Conservation (phyloP, 2,113 vertebrate genomes). For the Canis aureus region DNA sequence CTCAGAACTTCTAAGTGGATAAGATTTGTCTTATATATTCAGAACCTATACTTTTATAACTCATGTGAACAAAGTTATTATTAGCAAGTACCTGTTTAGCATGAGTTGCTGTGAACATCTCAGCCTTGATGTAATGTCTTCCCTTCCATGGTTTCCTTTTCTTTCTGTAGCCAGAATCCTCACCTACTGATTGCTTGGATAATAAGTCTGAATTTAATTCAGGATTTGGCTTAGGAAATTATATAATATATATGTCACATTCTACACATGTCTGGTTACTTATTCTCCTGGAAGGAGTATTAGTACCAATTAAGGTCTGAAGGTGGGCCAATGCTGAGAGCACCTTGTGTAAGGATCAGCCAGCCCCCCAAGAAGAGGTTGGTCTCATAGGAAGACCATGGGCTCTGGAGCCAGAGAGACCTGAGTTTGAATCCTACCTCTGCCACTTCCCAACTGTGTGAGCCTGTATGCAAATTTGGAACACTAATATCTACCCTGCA, state of each 20-base stretch:
- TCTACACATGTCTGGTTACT: not conserved
- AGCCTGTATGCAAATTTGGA: not conserved
- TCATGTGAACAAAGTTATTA: slow-evolving; percentile 58
- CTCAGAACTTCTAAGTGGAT: slow-evolving; percentile 17
- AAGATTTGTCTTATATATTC: slow-evolving; percentile 18
- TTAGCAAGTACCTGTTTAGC: slow-evolving; percentile 46
- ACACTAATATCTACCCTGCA: not conserved
- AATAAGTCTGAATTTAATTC: slow-evolving; percentile 23
- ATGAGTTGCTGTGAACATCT: slow-evolving; percentile 21
- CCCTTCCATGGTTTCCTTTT: not conserved
- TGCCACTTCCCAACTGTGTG: not conserved
- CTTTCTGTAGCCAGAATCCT: slow-evolving; percentile 14
- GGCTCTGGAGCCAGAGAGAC: not conserved
- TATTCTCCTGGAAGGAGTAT: not conserved
- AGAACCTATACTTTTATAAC: slow-evolving; percentile 21
- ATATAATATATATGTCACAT: not conserved
- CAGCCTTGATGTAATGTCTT: slow-evolving; percentile 34
- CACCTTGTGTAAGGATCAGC: not conserved
- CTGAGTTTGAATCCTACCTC: not conserved
- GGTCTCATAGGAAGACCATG: not conserved
- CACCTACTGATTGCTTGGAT: not conserved
- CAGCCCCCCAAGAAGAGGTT: not conserved
- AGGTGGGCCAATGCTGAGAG: not conserved
- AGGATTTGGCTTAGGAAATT: slow-evolving; percentile 41
- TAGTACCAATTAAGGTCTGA: not conserved